Evolutionary conservation across 2,888 invertebrate species (phyloP).

Genomic region (Andrena chrysosceles): DNA sequence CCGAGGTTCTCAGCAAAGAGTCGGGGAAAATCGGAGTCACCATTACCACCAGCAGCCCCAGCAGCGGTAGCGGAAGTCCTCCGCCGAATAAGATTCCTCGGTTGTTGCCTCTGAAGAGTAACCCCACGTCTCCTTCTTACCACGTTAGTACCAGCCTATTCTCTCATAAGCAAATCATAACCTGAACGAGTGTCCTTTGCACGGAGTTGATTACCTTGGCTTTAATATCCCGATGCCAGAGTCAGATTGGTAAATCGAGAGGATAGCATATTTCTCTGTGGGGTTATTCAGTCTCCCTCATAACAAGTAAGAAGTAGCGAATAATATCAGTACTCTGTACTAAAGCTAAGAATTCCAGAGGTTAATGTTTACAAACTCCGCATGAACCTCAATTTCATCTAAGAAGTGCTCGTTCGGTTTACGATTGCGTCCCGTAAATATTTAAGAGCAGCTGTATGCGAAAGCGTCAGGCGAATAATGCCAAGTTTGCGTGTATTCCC

Average conservation of each 20-base stretch:
- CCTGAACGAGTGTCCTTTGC: too few relatives aligned
- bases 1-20: constrained; percentile 93
- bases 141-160: constrained; percentile 74
- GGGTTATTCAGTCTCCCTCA: too few relatives aligned
- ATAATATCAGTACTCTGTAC: too few relatives aligned
- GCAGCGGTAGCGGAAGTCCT: constrained; percentile 85
- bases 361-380: too few relatives aligned
- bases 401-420: background rate
- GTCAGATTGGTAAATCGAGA: too few relatives aligned
- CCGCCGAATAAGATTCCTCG: constrained; percentile 86
- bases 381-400: background rate
- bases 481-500: background rate
- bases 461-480: background rate
- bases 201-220: too few relatives aligned
- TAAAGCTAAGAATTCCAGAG: too few relatives aligned
- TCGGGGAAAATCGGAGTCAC: constrained; percentile 96
- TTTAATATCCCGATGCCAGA: too few relatives aligned
- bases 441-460: background rate
- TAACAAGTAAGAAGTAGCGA: too few relatives aligned
- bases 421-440: background rate
- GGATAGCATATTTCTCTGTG: too few relatives aligned
- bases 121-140: constrained; percentile 82
- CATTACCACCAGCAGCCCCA: constrained; percentile 90
- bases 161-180: background rate
- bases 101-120: constrained; percentile 83